A percentile compares a stretch with the other conserved stretches of the same genome.
Evolutionary conservation across 2,888 invertebrate species (phyloP).

Genomic region (Eudemis profundana): DNA sequence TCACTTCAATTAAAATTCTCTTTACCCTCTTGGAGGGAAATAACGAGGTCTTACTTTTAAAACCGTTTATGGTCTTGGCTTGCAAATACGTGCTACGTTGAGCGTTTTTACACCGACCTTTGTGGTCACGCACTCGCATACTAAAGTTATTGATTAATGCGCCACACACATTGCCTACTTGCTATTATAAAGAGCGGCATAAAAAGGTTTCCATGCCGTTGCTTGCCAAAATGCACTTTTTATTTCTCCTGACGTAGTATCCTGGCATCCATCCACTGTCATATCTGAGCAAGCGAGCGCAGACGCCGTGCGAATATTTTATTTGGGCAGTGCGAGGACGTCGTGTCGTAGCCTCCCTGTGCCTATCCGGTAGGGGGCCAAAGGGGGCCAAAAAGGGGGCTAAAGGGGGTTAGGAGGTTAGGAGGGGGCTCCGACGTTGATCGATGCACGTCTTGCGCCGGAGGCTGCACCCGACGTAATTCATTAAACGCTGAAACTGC

Average conservation of each 20-base stretch:
- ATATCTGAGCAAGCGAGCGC: conserved; percentile 71
- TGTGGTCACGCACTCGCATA: conserved; percentile 26
- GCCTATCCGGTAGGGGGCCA: conserved; percentile 63
- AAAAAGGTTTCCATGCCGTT: conserved; percentile 10
- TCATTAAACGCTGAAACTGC: conserved; percentile 85
- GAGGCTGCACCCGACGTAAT: conserved; percentile 85
- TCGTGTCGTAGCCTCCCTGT: conserved; percentile 63
- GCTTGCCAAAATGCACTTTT: conserved; percentile 42
- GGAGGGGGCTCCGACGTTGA: conserved; percentile 82
- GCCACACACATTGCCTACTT: conserved; percentile 29
- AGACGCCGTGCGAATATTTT: conserved; percentile 78
- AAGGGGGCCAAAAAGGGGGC: conserved; percentile 50
- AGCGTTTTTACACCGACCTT: conserved; percentile 1
- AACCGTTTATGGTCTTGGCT: conserved; percentile 12
- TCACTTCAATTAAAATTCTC: conserved; percentile 40
- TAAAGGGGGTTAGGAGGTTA: conserved; percentile 51
- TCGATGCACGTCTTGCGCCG: conserved; percentile 88
- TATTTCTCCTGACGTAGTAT: conserved; percentile 63
- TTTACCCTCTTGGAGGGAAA: conserved; percentile 22
- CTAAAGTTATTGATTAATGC: conserved; percentile 30
- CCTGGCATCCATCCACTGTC: conserved; percentile 57
- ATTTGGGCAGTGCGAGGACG: conserved; percentile 80
- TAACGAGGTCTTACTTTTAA: conserved; percentile 26
- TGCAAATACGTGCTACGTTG: conserved; percentile 11
- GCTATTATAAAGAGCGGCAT: conserved; percentile 19